These are phyloP conservation scores for Melinopterus prodromus DNA, from an alignment of 2,888 invertebrate species.

Conservation along the genomic window DNA sequence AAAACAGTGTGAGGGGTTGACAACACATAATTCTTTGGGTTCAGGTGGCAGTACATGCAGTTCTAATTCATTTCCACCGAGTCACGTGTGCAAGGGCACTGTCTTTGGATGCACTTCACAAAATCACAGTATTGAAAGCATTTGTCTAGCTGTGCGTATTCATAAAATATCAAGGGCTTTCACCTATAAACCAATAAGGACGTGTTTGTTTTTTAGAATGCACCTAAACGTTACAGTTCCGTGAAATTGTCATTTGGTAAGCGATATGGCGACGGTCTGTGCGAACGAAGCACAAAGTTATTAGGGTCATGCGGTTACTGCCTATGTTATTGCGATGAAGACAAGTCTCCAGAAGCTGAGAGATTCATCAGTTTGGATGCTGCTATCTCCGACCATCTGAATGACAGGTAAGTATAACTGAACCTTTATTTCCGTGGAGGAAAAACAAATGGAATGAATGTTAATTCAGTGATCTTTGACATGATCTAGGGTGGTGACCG, in stretches of 20 bases:
- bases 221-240: neutral
- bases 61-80: neutral
- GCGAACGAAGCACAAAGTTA: neutral
- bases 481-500: slow-evolving; percentile 5
- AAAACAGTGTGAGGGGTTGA: neutral
- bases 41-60: neutral
- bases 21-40: neutral
- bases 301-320: neutral
- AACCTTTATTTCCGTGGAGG: neutral
- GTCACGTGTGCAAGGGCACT: neutral
- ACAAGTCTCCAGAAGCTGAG: neutral
- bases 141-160: neutral
- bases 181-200: neutral
- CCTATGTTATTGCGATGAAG: neutral
- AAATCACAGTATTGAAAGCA: neutral
- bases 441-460: neutral
- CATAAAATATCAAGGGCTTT: neutral
- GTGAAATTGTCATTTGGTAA: neutral
- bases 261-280: neutral
- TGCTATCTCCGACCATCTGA: neutral
- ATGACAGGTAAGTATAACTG: neutral
- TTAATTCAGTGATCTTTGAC: neutral
- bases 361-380: slow-evolving; percentile 15
- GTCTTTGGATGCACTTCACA: neutral
- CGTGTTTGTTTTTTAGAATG: neutral